These are phyloP conservation scores for Elgonia sp. DNA, from an alignment of 2,888 invertebrate genomes.

Conservation along the genomic window DNA sequence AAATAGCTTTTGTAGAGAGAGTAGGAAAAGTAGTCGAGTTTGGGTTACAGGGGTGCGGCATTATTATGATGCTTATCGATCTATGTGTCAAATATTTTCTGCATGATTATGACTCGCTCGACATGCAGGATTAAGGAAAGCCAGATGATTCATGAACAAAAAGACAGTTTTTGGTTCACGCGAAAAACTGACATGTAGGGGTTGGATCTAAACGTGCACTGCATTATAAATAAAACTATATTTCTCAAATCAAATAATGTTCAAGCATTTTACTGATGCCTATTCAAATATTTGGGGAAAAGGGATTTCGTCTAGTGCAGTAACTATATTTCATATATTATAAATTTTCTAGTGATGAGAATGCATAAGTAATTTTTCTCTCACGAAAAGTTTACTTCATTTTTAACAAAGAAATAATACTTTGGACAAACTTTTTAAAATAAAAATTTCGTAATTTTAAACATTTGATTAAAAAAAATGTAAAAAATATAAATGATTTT, in stretches of 20 bases:
- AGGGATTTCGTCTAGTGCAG: constrained; percentile 30
- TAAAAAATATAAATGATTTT: too few relatives aligned
- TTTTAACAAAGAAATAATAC: too few relatives aligned
- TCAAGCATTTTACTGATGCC: constrained; percentile 16
- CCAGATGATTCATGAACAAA: constrained; percentile 63
- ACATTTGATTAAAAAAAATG: too few relatives aligned
- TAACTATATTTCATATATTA: constrained; percentile 25
- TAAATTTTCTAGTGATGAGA: constrained; percentile 5
- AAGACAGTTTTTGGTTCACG: constrained; percentile 25
- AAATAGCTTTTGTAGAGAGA: constrained; percentile 6
- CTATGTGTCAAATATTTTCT: constrained; percentile 62
- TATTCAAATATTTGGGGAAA: constrained; percentile 41
- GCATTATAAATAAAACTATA: constrained; percentile 30
- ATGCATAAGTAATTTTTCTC: not conserved
- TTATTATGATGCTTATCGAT: constrained; percentile 53
- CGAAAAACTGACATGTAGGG: constrained; percentile 40
- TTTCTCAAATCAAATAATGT: constrained; percentile 53
- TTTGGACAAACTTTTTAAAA: too few relatives aligned
- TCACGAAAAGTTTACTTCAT: not conserved
- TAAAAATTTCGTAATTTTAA: too few relatives aligned
- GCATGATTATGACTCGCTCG: constrained; percentile 59
- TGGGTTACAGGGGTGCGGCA: constrained; percentile 26
- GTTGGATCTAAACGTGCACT: not conserved
- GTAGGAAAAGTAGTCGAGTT: constrained; percentile 34
- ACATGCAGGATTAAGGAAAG: constrained; percentile 59